A percentile compares a stretch with the other conserved stretches of the same genome.
These are phyloP conservation scores for Parazoanthus atlanticus DNA, from an alignment of 92 coral and sea anemone species.

Conservation along the genomic window DNA sequence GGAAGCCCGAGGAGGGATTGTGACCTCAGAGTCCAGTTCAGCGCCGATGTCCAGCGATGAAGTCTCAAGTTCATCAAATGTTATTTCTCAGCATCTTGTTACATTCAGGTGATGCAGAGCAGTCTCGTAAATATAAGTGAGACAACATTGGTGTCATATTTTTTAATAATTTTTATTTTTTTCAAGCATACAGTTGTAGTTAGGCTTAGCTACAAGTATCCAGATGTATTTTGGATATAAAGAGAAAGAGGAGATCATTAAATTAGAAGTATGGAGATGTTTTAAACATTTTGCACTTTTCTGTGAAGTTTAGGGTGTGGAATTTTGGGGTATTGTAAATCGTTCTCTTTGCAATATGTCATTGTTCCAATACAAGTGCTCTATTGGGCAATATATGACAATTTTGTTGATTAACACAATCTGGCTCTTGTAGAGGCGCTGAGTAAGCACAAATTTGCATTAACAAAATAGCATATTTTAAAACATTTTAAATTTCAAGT, in stretches of 20 bases:
- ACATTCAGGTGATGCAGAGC: conserved; percentile 70
- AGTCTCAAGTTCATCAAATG: conserved; percentile 96
- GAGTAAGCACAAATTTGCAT: too few relatives aligned
- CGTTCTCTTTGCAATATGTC: not conserved
- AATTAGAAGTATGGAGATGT: not conserved
- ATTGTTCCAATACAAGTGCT: not conserved
- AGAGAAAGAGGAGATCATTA: too few relatives aligned
- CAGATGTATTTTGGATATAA: too few relatives aligned
- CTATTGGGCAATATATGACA: too few relatives aligned
- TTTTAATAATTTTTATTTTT: not conserved
- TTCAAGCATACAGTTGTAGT: not conserved
- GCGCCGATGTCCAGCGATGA: conserved; percentile 68
- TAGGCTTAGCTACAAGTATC: too few relatives aligned
- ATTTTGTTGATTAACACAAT: too few relatives aligned
- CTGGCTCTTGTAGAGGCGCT: too few relatives aligned
- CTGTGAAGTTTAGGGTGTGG: not conserved
- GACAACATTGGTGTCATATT: too few relatives aligned
- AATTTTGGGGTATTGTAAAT: not conserved
- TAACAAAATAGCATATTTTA: too few relatives aligned
- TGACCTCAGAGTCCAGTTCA: conserved; percentile 49
- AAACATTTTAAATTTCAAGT: too few relatives aligned
- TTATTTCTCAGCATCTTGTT: conserved; percentile 93
- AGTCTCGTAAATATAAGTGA: not conserved
- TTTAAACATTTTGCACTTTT: too few relatives aligned
- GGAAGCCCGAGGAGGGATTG: conserved; percentile 90